Base-by-base conservation (phyloP, 1,140 invertebrate genomes). In the Drosophila subobscura region DNA sequence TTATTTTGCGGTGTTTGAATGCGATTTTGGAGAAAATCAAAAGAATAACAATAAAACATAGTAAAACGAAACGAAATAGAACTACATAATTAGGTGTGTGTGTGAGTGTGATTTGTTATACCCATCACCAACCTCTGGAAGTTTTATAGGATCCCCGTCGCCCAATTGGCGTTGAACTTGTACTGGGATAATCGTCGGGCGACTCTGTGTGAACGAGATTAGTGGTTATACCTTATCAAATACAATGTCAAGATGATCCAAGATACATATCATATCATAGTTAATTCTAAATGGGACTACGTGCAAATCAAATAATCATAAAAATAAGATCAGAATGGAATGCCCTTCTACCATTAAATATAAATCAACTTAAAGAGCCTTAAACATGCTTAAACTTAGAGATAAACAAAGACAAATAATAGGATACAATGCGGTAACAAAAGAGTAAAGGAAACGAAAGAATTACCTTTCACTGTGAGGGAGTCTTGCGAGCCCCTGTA, bases 401-500 rank as follows among this genome's bases (percentile, higher is more conserved):
- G n/a, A 44, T 33, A 72, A 67, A 50, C 54, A 53, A 81, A 60
- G 7, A 70, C 44, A 49, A 57, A 68, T 77, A 50, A 67, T 52
- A 14, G 3, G 59, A 41, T 25, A 42, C 45, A 64, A 55, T 44
- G 64, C 52, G 27, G 16, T 25, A 37, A 52, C 16, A 22, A 40
- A 49, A 58, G 20, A 5, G 22, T 57, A 63, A 53, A 47, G 51
- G 2, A 52, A 53, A 51, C n/a, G 72, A 33, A 61, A 79, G 93
- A 92, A 73, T 92, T 92, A 92, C 92, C 93, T 90, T 94, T 92
- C 61, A 94, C 94, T 77, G 95, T 95, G 67, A 97, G 93, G 92
- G 95, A 96, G 93, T 97, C 96, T 93, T 96, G 96, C 57, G 96
- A 96, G 84, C 96, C 96, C 92, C 96, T 94, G 93, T 96, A 96